phyloP scores from a whole-genome alignment of 1,140 invertebrate genomes.

The Sesamia nonagrioides region DNA sequence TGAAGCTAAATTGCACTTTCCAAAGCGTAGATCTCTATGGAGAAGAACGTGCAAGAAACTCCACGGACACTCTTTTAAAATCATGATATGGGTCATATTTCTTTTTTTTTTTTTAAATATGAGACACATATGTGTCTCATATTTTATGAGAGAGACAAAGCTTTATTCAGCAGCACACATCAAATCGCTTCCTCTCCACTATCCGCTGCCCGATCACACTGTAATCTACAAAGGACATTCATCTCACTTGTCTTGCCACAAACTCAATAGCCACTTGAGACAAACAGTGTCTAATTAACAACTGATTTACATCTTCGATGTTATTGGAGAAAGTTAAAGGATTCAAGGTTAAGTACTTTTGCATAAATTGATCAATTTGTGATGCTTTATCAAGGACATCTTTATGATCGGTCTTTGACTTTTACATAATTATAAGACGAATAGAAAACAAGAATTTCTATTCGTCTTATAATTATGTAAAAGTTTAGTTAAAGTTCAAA shows the following conservation, averaged over 20 bases:
- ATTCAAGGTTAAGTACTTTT: slow-evolving; percentile 3
- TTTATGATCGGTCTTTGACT: background rate
- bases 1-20: too few species aligned
- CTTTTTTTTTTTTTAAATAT: too few species aligned
- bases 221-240: background rate
- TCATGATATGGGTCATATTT: too few species aligned
- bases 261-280: slow-evolving; percentile 38
- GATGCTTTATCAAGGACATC: background rate
- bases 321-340: background rate
- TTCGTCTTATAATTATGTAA: too few species aligned
- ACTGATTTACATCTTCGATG: background rate
- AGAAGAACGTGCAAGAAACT: too few species aligned
- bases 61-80: too few species aligned
- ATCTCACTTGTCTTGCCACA: slow-evolving; percentile 10
- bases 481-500: too few species aligned
- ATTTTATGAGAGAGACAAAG: too few species aligned
- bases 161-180: background rate
- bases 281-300: slow-evolving; percentile 4
- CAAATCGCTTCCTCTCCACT: slow-evolving; percentile 21
- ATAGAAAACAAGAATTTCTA: too few species aligned
- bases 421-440: too few species aligned
- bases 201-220: slow-evolving; percentile 13
- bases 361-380: background rate
- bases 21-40: too few species aligned
- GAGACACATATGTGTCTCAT: too few species aligned